Evolutionary conservation across 2,113 vertebrate species (phyloP), one percentile per base, ranked within the genome.

Genomic region (Archocentrus centrarchus): DNA sequence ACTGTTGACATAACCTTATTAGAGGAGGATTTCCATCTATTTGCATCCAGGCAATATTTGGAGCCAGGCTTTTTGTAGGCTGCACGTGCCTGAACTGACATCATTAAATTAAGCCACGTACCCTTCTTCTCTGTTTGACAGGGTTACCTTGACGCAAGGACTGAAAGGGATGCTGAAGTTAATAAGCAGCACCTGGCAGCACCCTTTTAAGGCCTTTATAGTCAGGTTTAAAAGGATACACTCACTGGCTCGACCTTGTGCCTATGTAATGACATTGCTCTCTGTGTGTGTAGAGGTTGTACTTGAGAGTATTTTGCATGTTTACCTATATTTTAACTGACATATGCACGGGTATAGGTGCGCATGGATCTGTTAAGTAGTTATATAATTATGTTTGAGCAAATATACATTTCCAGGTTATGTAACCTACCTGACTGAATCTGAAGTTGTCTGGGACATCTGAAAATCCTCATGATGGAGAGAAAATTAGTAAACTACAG

Each of bases 31-130:
- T 63, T 85, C 79, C 80, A 85, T 88, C 37, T 41, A 57, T 91
- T 89, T 90, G 81, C 73, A 85, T 89, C 62, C 68, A 73, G 47
- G 68, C 18, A 73, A 35, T 66, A 81, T 86, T 83, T 86, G 75
- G 41, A 60, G 82, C 30, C 30, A 13, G 44, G 6, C 20, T 0
- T 57, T 73, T 24, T 60, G 39, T 13, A 50, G 58, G n/a, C 3
- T 8, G 7, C 27, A 15, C 14, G 10, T 70, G 24, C 70, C 22
- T n/a, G 59, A 59, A 61, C 5, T 22, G 15, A 59, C 13, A 8
- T 3, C 14, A 61, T 50, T 75, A 20, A 50, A 53, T 64, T 27
- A 24, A 59, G 27, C 18, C 9, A 2, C 15, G 15, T n/a, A 13
- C 61, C 27, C 55, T 59, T 17, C 9, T 7, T 27, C 61, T 32